Evolutionary conservation across 2,888 invertebrate species (phyloP).

Genomic region (Polyploca ridens): DNA sequence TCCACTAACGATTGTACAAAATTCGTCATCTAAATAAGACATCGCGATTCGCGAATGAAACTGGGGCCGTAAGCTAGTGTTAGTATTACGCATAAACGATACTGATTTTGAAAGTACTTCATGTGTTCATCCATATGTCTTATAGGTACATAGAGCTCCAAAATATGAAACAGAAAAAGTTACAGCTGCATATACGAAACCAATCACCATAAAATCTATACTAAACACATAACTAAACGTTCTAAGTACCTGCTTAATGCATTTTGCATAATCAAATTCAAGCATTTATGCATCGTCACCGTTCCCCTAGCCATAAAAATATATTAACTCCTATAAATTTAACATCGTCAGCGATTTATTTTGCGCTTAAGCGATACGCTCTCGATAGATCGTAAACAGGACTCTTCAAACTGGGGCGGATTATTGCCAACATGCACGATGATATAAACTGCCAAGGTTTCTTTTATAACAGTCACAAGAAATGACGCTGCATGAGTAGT

Average conservation of each 20-base stretch:
- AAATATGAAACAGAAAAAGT: not conserved
- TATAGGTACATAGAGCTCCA: not conserved
- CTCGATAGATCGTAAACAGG: slow-evolving; percentile 68
- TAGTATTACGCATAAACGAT: too few relatives aligned
- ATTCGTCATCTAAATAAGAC: too few relatives aligned
- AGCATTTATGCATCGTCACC: slow-evolving; percentile 55
- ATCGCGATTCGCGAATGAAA: too few relatives aligned
- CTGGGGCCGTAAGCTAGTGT: too few relatives aligned
- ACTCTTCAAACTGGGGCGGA: slow-evolving; percentile 64
- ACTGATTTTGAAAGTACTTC: too few relatives aligned
- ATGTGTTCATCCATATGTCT: too few relatives aligned
- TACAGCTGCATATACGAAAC: not conserved
- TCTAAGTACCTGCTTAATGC: not conserved
- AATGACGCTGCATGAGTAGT: slow-evolving; percentile 31
- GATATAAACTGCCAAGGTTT: slow-evolving; percentile 51
- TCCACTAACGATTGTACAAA: too few relatives aligned
- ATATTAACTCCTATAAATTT: slow-evolving; percentile 77
- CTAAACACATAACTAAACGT: not conserved
- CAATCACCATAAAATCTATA: not conserved
- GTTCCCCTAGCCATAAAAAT: slow-evolving; percentile 67
- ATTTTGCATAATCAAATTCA: slow-evolving; percentile 51
- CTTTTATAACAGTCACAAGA: slow-evolving; percentile 39
- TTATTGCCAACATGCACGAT: slow-evolving; percentile 65
- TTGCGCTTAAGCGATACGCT: slow-evolving; percentile 69
- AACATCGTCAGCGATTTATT: slow-evolving; percentile 77